Base-by-base conservation (phyloP, 2,113 vertebrate species). In the Anas platyrhynchos region DNA sequence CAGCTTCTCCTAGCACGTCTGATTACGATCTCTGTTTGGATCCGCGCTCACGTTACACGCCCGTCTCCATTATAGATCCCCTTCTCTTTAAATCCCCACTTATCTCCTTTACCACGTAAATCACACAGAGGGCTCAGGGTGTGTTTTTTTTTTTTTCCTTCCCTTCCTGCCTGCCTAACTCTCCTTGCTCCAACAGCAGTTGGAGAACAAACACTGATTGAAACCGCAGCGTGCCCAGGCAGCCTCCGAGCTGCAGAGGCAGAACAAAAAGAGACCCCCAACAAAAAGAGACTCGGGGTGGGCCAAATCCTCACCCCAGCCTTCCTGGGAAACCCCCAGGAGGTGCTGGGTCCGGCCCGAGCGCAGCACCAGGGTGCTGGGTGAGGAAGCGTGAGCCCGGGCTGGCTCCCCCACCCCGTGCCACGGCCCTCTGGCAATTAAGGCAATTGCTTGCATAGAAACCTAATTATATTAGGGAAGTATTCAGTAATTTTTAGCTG, bases 401-500 rank as follows among this genome's bases (percentile, higher is more conserved):
- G 50, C 72, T 43, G 86, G 56, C 36, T 88, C 74, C 86, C 76
- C 89, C 62, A 44, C 78, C 16, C 68, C 9, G 32, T 38, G 43
- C 81, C 61, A 9, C 5, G 0, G 10, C 94, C 93, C 88, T 61
- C 88, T 61, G 92, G 90, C 93, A 90, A 90, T 90, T 75, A 92
- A 91, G 26, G 56, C 94, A 84, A 95, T 78, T 83, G 81, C 80
- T 41, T 71, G 72, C 85, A 93, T 76, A 76, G 89, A 91, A 94
- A 95, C 31, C n/a, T 75, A 91, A 90, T 93, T 90, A 52, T 76
- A 89, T 86, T 58, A 84, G 88, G 88, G 88, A 91, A 96, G 83
- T 46, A 93, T 69, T 93, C 36, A 92, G 92, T 82, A 88, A 94
- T 92, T 96, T 97, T 93, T 93, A 96, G 92, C 92, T 82, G 50